Percentiles rank a stretch among this genome's conserved stretches.
phyloP scores from a whole-genome alignment of 2,113 vertebrate species.

The Peromyscus leucopus region DNA sequence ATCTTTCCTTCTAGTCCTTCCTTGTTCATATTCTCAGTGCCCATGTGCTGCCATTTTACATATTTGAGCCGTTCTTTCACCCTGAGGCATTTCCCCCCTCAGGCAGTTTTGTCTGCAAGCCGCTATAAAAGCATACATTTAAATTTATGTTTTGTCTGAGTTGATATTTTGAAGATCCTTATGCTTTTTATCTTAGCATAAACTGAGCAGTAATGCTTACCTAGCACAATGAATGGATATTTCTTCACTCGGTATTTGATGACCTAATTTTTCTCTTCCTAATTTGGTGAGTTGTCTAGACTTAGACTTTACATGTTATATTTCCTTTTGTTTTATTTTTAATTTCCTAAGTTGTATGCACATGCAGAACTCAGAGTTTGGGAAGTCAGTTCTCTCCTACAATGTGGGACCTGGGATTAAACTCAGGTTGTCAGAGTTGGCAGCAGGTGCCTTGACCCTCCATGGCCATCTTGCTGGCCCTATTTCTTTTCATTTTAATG shows the following conservation, averaged over 20 bases:
- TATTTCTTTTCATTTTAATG: background rate
- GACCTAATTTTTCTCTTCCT: background rate
- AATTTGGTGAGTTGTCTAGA: background rate
- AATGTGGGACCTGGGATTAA: background rate
- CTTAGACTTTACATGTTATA: background rate
- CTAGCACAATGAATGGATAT: background rate
- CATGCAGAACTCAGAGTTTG: background rate
- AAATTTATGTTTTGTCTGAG: background rate
- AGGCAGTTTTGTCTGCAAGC: background rate
- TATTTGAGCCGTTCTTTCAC: background rate
- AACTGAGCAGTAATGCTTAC: background rate
- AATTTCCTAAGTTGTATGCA: background rate
- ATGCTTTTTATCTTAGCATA: background rate
- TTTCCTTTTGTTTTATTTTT: background rate
- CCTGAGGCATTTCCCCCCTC: background rate
- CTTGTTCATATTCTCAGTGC: background rate
- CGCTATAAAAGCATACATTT: background rate
- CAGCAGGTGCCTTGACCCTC: background rate
- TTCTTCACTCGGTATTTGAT: background rate
- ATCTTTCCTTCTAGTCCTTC: background rate
- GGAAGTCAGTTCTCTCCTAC: background rate
- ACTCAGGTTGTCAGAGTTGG: background rate
- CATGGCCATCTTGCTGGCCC: background rate
- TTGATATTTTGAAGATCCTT: conserved; percentile 35
- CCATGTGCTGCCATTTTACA: background rate